Evolutionary conservation across 1,140 invertebrate species (phyloP).

Genomic region (Lordiphosa collinella): DNA sequence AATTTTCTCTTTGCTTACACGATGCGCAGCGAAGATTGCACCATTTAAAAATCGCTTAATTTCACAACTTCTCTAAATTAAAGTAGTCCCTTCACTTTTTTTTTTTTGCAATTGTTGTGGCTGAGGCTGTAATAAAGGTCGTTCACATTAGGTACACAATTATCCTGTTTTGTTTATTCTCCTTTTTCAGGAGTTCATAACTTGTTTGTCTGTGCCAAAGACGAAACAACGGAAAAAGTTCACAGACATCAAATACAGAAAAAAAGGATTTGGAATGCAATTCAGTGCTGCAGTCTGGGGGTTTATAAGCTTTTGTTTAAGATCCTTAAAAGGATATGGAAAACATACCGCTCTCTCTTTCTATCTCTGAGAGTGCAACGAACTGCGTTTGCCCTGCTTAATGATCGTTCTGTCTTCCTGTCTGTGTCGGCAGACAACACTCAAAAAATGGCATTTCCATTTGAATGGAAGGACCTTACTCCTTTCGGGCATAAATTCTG

Average conservation of each 20-base stretch:
- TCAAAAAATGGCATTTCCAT: conserved; percentile 37
- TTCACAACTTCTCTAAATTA: no score
- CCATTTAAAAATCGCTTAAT: no score
- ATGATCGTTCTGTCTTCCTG: conserved; percentile 26
- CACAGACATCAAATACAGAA: conserved; percentile 52
- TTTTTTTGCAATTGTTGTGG: not conserved
- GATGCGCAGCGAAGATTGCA: no score
- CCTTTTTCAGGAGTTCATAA: conserved; percentile 34
- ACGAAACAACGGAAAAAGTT: conserved; percentile 62
- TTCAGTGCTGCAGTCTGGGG: conserved; percentile 20
- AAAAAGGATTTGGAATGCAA: conserved; percentile 29
- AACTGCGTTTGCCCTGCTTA: conserved; percentile 41
- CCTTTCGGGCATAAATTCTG: conserved; percentile 30
- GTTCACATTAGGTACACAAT: conserved; percentile 54
- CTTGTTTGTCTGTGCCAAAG: conserved; percentile 34
- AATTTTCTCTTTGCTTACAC: no score
- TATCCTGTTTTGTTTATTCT: conserved; percentile 50
- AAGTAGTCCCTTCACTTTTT: no score
- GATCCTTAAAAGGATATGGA: conserved; percentile 39
- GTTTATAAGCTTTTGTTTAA: conserved; percentile 52
- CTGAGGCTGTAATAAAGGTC: conserved; percentile 35
- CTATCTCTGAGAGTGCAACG: conserved; percentile 54
- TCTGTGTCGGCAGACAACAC: conserved; percentile 28
- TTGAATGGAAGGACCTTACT: conserved; percentile 32
- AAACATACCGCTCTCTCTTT: conserved; percentile 6